phyloP scores from a whole-genome alignment of 2,797 vertebrate species.

The Coregonus sp. region DNA sequence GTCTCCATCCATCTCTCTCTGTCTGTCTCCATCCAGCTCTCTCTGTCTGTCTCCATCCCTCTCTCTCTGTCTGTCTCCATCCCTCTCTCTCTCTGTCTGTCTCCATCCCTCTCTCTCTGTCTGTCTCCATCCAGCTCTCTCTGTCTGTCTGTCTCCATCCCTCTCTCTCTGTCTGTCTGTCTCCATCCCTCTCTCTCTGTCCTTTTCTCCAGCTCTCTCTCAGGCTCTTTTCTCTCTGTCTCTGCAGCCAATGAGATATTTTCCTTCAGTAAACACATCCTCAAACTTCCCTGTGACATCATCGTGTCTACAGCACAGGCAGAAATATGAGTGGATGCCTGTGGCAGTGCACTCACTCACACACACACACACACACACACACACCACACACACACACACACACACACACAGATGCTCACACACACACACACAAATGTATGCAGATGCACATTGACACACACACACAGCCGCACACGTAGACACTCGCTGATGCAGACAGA shows the following conservation, averaged over 20 bases:
- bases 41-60: too few species aligned
- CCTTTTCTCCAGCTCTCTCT: conserved; percentile 3
- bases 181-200: conserved; percentile 23
- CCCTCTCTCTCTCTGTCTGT: too few species aligned
- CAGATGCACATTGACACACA: not conserved
- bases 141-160: not conserved
- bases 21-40: too few species aligned
- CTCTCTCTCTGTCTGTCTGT: conserved; percentile 20
- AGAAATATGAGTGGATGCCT: not conserved
- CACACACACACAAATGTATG: not conserved
- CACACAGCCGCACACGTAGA: not conserved
- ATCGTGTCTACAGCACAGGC: not conserved
- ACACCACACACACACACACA: not conserved
- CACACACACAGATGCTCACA: not conserved
- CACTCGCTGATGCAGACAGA: too few species aligned
- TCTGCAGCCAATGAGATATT: conserved; percentile 36
- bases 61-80: too few species aligned
- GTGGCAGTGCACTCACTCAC: not conserved
- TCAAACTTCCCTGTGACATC: conserved; percentile 24
- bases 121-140: too few species aligned
- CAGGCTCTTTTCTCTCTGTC: conserved; percentile 13
- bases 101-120: too few species aligned
- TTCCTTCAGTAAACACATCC: conserved; percentile 7
- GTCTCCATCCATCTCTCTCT: too few species aligned
- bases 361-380: not conserved